Evolutionary conservation across 92 coral and sea anemone genomes (phyloP), one percentile per base, ranked within the genome.

Genomic region (Heliopora coerulea): DNA sequence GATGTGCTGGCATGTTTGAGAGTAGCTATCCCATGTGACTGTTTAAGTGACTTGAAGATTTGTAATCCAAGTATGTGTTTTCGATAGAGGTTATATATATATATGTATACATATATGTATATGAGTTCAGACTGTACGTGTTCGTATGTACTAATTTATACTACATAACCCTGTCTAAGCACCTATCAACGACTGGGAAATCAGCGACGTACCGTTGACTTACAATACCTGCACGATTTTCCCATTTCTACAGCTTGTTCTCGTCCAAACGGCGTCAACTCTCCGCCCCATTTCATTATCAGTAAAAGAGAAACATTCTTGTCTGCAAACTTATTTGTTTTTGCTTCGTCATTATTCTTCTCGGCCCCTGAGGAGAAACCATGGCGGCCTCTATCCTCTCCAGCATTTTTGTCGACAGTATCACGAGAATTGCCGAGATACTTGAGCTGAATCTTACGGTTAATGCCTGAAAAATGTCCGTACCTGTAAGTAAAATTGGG

Each of bases 241-340:
- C 98, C 98, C 73, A 93, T 85, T 61, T 93, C 93, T 26, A 87
- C 87, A 8, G 98, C 98, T 72, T 93, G 98, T 61, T 82, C 86
- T 69, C 86, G 80, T 31, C 98, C 98, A 63, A 88, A 86, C 23
- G 96, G 83, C 11, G 98, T 93, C 58, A 93, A 73, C 75, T 93
- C 98, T 33, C 98, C 98, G 34, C 98, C 98, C 98, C 98, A 93
- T 62, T 93, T 93, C 85, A 90, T 75, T 24, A 93, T 93, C 86
- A 93, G 60, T 56, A 93, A 56, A 49, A 93, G 69, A 3, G 89
- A 78, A 19, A 81, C 86, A 1, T 82, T 81, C 10, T 67, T 41
- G 26, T 65, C 80, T 13, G 61, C 74, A 1, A 75, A 72, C 5
- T 68, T 78, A 20, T 58, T 56, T 3, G 28, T 62, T 56, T 62